Base-by-base conservation (phyloP, 2,888 invertebrate species). In the Oscheius onirici region DNA sequence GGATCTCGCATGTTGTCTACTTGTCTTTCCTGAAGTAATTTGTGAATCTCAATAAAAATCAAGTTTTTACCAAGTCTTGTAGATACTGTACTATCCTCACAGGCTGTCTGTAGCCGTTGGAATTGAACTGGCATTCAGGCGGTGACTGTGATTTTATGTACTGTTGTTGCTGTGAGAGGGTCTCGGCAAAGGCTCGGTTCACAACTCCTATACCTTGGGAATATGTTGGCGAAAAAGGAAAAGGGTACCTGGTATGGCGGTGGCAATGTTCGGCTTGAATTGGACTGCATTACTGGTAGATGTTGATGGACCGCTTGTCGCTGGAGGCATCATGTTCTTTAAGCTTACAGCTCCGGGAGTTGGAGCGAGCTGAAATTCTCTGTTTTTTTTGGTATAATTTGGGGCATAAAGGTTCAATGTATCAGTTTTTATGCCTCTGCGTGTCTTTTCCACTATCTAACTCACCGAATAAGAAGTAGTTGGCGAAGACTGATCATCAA, bases 1-100 rank as follows among this genome's bases (percentile, higher is more conserved):
- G 75, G 73, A 68, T 83, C 81, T 22, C 77, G 72, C 77, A 80
- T 74, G 49, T 77, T 79, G 65, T 83, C 80, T 6, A 79, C 79
- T 11, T 65, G 51, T 22, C 69, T 58, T 49, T 83, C 83, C 78
- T 78, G 26, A 65, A 71, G 68, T 17, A 13, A 3, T 41, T 41
- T 55, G 34, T 34, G 8, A 34, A 34, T n/a, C 17, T 57, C 17
- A 5, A n/a, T 11, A 8, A 2, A 58, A 40, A 40, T 41, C 17
- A 10, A 41, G 2, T 3, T 52, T 73, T 61, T 65, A 76, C 78
- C 24, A 78, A 65, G 28, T 74, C 68, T 51, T 74, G 52, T 5
- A 78, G 66, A 40, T 76, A 74, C 24, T 78, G 72, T 2, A 78
- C 78, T 6, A 78, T 55, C 13, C 73, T 43, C 13, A 61, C 43